Base-by-base conservation (phyloP, 2,888 invertebrate genomes). In the Isoperla grammatica region DNA sequence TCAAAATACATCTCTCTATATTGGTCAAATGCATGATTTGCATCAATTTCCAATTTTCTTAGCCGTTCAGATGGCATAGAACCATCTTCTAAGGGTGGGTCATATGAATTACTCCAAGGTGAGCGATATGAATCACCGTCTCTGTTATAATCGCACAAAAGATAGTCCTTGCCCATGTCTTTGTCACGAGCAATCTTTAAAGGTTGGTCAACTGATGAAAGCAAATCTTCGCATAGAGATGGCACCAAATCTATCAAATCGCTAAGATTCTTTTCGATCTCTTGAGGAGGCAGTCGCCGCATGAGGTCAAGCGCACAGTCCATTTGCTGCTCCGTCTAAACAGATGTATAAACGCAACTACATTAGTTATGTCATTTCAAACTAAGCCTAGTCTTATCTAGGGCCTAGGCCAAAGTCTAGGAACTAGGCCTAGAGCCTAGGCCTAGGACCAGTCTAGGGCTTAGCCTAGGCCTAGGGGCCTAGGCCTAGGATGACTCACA, bases 1-100 rank as follows among this genome's bases (percentile, higher is more conserved):
- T 99, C 99, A 75, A 95, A 99, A 75, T 99, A 99, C 89, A 98
- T 92, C 76, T 98, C 98, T 71, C 97, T 86, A 74, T 99, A 99
- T 72, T 95, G 95, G 76, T 98, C 97, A 74, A 99, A 99, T 12
- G 98, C 99, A 73, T 91, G 87, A 77, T 99, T 99, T 1, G 97
- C 98, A 73, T 99, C 98, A 62, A 98, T 84, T 80, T 99, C 99
- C 68, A 99, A 77, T 75, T 93, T 94, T 63, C 99, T 82, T 69
- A 99, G 79, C 68, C 91, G 85, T 71, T 99, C 98, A 13, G 98
- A 96, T 12, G 99, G 99, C 90, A 97, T 90, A 13, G 96, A 94
- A 1, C 98, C 99, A 79, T 99, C 99, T 75, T 98, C 97, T 66
- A 99, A 76, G 0, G 95, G 93, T 13, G 99, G 99, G 74, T 97